These are phyloP conservation scores for Megaceryle maxima DNA, from an alignment of 2,113 vertebrate species.

Conservation along the genomic window DNA sequence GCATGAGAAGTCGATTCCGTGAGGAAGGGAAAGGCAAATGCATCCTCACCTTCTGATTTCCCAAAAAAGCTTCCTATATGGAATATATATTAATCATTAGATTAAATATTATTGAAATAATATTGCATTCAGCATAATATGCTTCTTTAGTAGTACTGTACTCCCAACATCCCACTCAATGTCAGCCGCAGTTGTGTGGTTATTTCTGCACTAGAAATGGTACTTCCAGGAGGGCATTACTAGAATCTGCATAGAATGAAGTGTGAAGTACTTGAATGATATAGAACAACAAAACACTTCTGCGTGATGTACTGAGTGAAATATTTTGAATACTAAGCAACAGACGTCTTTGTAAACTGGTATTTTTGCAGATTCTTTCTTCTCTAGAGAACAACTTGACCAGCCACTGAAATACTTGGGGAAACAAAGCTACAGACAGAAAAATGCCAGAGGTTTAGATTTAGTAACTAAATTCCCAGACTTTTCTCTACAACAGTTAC, in stretches of 20 bases:
- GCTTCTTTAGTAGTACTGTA: background rate
- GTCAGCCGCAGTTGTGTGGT: background rate
- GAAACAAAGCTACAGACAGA: background rate
- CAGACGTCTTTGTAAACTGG: background rate
- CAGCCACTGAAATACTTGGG: background rate
- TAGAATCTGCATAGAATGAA: background rate
- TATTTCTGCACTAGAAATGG: background rate
- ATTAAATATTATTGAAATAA: background rate
- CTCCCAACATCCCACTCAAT: background rate
- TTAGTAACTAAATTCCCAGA: background rate
- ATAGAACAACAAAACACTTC: background rate
- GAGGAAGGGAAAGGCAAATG: slow-evolving; percentile 76
- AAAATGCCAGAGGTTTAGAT: background rate
- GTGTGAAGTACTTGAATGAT: background rate
- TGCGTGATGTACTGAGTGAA: background rate
- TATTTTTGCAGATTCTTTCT: background rate
- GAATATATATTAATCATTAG: background rate
- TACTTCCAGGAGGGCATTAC: background rate
- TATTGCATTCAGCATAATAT: background rate
- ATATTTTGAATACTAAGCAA: background rate
- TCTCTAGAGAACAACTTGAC: background rate
- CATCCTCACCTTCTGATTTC: slow-evolving; percentile 73
- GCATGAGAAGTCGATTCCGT: slow-evolving; percentile 62
- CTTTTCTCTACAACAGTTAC: background rate
- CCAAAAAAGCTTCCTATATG: slow-evolving; percentile 76